phyloP scores from a whole-genome alignment of 2,888 invertebrate species.

The Noctua pronuba region DNA sequence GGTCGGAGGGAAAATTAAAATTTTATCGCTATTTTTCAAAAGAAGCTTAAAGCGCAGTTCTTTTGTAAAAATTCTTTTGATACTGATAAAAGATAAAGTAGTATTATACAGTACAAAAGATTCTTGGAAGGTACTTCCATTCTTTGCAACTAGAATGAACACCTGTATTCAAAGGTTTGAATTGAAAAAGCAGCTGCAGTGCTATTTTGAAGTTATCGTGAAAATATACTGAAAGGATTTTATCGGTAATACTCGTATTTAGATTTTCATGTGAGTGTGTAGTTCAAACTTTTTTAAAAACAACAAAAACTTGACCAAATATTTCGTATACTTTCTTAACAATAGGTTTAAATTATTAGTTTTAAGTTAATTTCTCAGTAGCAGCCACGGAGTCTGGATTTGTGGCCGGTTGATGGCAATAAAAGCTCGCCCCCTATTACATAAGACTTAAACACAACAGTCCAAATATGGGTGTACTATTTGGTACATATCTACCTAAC shows the following conservation, averaged over 20 bases:
- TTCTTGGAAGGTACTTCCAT: conserved; percentile 21
- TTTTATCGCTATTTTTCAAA: conserved; percentile 17
- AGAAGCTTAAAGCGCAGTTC: conserved; percentile 20
- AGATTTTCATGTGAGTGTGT: background rate
- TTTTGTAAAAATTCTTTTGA: conserved; percentile 38
- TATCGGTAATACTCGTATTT: background rate
- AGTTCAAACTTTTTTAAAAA: background rate
- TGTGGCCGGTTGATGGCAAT: background rate
- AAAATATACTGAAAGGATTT: conserved; percentile 3
- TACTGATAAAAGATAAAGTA: conserved; percentile 30
- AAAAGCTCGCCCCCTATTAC: background rate
- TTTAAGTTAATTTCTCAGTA: background rate
- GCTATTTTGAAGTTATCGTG: background rate
- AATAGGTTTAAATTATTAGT: background rate
- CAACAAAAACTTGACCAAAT: background rate
- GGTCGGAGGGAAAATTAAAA: background rate
- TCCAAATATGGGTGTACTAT: too few relatives aligned
- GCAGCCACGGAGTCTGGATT: background rate
- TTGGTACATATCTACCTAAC: background rate
- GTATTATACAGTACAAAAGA: conserved; percentile 38
- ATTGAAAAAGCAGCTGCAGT: conserved; percentile 14
- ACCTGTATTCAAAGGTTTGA: conserved; percentile 34
- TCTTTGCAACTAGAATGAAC: conserved; percentile 25
- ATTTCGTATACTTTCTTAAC: background rate
- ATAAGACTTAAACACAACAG: too few relatives aligned